A percentile compares a stretch with the other conserved stretches of the same genome.
These are phyloP conservation scores for Amblyteles armatorius DNA, from an alignment of 2,888 invertebrate genomes.

Conservation along the genomic window DNA sequence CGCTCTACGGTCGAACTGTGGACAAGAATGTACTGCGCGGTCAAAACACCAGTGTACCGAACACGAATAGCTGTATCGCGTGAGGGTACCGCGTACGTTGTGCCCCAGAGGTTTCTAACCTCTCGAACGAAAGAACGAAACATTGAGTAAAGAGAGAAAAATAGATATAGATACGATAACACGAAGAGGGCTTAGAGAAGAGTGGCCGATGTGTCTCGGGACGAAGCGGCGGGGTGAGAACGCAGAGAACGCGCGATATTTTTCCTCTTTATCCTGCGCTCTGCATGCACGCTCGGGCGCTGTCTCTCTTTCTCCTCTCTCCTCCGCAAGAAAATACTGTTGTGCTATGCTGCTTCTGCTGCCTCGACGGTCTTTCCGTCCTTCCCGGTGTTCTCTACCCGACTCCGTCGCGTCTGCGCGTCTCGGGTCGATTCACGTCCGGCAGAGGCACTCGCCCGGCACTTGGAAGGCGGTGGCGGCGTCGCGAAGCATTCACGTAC, in stretches of 20 bases:
- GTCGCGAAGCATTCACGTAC: constrained; percentile 57
- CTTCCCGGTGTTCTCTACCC: neutral
- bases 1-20: neutral
- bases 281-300: neutral
- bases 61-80: constrained; percentile 4
- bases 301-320: constrained; percentile 19
- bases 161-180: constrained; percentile 49
- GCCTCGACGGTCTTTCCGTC: constrained; percentile 1
- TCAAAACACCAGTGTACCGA: constrained; percentile 7
- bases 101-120: constrained; percentile 57
- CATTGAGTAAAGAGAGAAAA: constrained; percentile 15
- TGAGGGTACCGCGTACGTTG: constrained; percentile 15
- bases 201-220: constrained; percentile 53
- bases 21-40: constrained; percentile 18
- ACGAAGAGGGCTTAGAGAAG: constrained; percentile 16
- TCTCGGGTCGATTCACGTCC: constrained; percentile 50
- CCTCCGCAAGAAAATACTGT: constrained; percentile 40
- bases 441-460: constrained; percentile 28
- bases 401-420: neutral
- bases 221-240: constrained; percentile 50
- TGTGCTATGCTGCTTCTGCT: constrained; percentile 12
- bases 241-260: constrained; percentile 28
- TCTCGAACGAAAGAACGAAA: constrained; percentile 37
- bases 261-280: constrained; percentile 27
- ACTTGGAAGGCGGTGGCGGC: constrained; percentile 28